Conservation (phyloP, 92 coral and sea anemone species). For the Heliopora coerulea region DNA sequence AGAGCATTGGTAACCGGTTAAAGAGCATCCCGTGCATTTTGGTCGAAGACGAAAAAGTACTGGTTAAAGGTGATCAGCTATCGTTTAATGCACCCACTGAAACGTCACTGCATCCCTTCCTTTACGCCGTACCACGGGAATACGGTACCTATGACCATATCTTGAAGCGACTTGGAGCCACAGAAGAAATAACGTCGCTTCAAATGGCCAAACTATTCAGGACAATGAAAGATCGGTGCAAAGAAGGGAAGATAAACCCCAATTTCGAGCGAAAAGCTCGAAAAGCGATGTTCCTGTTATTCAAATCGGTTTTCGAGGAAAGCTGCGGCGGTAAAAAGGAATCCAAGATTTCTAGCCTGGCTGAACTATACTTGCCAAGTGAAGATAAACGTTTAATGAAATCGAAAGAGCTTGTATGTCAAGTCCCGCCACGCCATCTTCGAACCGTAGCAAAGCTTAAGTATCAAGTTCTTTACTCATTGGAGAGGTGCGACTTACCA, state of each 20-base stretch:
- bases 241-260: constrained; percentile 40
- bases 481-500: constrained; percentile 84
- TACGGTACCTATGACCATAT: constrained; percentile 47
- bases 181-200: constrained; percentile 38
- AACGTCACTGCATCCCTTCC: constrained; percentile 60
- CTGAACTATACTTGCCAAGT: constrained; percentile 78
- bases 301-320: neutral
- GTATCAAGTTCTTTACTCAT: constrained; percentile 74
- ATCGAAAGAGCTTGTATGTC: constrained; percentile 78
- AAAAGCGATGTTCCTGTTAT: neutral
- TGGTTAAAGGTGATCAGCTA: constrained; percentile 52
- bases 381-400: constrained; percentile 75
- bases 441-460: constrained; percentile 80
- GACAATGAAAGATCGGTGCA: constrained; percentile 41
- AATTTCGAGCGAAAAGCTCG: neutral
- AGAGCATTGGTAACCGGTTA: constrained; percentile 52
- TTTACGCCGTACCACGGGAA: constrained; percentile 53
- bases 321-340: neutral
- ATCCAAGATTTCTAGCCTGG: constrained; percentile 51
- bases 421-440: constrained; percentile 83
- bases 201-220: constrained; percentile 66
- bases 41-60: neutral
- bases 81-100: constrained; percentile 43
- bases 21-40: constrained; percentile 16
- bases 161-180: constrained; percentile 57